Evolutionary conservation across 2,797 vertebrate species (phyloP).

Genomic region (Corythornis leucogaster): DNA sequence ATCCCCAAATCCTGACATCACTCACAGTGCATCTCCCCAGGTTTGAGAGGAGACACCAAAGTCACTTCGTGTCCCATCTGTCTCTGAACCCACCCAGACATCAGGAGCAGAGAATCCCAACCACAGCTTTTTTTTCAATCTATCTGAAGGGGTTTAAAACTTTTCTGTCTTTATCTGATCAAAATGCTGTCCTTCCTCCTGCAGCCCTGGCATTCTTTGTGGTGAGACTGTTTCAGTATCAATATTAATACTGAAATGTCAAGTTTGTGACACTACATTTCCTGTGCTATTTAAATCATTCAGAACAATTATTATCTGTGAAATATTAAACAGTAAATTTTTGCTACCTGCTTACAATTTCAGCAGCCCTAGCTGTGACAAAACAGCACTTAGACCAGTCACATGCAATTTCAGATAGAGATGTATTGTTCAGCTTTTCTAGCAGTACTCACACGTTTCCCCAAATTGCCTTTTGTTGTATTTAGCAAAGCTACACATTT

Average conservation of each 20-base stretch:
- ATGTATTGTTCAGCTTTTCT: background rate
- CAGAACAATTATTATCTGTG: constrained; percentile 70
- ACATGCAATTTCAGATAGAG: constrained; percentile 24
- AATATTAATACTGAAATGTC: constrained; percentile 81
- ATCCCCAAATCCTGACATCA: background rate
- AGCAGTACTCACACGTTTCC: background rate
- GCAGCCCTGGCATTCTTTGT: constrained; percentile 72
- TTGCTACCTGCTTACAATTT: constrained; percentile 63
- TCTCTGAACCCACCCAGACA: background rate
- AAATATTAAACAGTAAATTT: constrained; percentile 71
- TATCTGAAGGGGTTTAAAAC: constrained; percentile 32
- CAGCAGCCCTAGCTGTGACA: constrained; percentile 52
- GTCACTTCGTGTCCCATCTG: background rate
- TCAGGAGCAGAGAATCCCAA: background rate
- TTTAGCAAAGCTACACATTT: constrained; percentile 8
- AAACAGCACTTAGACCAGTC: constrained; percentile 26
- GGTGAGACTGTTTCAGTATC: constrained; percentile 79
- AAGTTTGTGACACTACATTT: constrained; percentile 78
- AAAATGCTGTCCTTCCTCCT: constrained; percentile 50
- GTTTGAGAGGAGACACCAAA: background rate
- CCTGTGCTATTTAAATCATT: constrained; percentile 76
- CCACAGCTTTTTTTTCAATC: background rate
- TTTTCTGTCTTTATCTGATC: constrained; percentile 54
- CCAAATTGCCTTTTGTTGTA: constrained; percentile 36
- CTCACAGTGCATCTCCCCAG: background rate